A percentile compares a stretch with the other conserved stretches of the same genome.
Evolutionary conservation across 1,140 invertebrate genomes (phyloP).

Genomic region (Pogonomyrmex barbatus): DNA sequence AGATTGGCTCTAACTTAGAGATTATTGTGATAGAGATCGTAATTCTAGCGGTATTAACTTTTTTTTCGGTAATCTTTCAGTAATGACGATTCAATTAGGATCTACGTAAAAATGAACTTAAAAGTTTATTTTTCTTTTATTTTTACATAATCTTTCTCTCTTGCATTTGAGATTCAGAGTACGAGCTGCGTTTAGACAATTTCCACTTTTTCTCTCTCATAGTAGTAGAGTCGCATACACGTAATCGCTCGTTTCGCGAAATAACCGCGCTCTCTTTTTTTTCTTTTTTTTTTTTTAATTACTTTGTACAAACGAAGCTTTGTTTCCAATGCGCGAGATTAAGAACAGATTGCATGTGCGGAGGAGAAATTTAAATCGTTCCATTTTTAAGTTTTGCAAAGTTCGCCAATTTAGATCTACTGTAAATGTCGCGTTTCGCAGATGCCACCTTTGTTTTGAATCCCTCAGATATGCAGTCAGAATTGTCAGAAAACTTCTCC

Average conservation of each 20-base stretch:
- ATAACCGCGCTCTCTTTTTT: background rate
- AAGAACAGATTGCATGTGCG: background rate
- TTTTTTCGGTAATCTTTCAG: background rate
- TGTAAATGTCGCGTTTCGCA: background rate
- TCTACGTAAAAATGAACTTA: conserved; percentile 25
- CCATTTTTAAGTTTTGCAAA: conserved; percentile 7
- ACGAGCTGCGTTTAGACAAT: conserved; percentile 39
- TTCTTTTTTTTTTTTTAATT: background rate
- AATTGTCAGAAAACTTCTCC: background rate
- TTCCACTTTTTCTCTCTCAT: background rate
- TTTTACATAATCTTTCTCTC: background rate
- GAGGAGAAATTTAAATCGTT: background rate
- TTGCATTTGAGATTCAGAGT: background rate
- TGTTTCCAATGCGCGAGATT: background rate
- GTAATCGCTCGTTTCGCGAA: background rate
- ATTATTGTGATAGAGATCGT: conserved; percentile 16
- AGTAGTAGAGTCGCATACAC: conserved; percentile 5
- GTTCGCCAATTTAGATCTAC: background rate
- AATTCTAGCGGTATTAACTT: background rate
- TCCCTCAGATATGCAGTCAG: background rate
- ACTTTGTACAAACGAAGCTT: background rate
- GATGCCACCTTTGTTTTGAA: background rate
- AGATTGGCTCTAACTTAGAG: conserved; percentile 5
- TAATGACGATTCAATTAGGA: conserved; percentile 58
- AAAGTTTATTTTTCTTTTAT: conserved; percentile 16